Conservation (phyloP, 2,888 invertebrate genomes). For the Drosophila leonis region DNA sequence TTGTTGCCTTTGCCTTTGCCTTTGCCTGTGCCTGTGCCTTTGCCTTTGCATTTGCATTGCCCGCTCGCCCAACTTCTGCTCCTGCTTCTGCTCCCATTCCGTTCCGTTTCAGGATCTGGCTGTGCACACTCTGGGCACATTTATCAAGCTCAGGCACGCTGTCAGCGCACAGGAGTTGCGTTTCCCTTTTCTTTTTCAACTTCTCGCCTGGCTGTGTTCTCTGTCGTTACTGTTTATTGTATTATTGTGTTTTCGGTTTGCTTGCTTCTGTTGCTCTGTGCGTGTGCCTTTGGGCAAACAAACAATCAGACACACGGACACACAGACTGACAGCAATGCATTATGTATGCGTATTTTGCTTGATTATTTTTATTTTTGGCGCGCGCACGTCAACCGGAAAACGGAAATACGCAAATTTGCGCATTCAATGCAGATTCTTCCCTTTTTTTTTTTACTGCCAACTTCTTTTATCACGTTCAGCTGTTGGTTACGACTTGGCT, state of each 20-base stretch:
- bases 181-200: background rate
- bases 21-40: slow-evolving; percentile 30
- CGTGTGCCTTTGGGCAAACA: slow-evolving; percentile 12
- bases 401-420: slow-evolving; percentile 67
- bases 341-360: slow-evolving; percentile 20
- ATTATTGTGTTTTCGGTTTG: slow-evolving; percentile 28
- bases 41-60: slow-evolving; percentile 29
- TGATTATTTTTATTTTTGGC: slow-evolving; percentile 23
- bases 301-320: background rate
- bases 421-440: slow-evolving; percentile 41
- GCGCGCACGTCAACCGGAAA: slow-evolving; percentile 50
- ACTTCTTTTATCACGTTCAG: slow-evolving; percentile 42
- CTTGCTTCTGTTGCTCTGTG: slow-evolving; percentile 16
- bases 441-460: background rate
- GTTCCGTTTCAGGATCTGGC: slow-evolving; percentile 4
- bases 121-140: slow-evolving; percentile 42
- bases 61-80: background rate
- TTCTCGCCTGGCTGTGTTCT: slow-evolving; percentile 14
- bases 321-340: slow-evolving; percentile 21
- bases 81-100: background rate
- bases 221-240: slow-evolving; percentile 32
- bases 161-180: slow-evolving; percentile 38
- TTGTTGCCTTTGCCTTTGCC: slow-evolving; percentile 41
- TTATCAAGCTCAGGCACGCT: slow-evolving; percentile 68
- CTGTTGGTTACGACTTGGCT: slow-evolving; percentile 33